Evolutionary conservation across 2,888 invertebrate genomes (phyloP), one percentile per base, ranked within the genome.

Genomic region (Drosophila greeni): DNA sequence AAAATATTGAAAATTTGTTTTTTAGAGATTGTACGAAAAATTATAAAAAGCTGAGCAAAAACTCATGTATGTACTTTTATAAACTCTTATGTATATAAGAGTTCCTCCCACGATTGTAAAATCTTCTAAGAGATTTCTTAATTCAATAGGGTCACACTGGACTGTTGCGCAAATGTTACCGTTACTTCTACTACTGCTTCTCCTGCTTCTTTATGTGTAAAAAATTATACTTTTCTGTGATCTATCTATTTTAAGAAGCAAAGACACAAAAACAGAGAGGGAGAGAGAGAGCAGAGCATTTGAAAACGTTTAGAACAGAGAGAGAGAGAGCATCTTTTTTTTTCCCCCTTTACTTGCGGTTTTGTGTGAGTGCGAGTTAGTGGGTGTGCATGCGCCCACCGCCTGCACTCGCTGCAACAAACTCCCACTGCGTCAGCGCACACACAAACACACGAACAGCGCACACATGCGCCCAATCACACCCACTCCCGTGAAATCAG

Each of bases 381-480:
- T 60, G 59, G 70, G 74, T 73, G 74, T 75, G 76, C 75, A 76
- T 76, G 76, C 76, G 75, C 75, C 58, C 66, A 66, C 56, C 72
- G 58, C 65, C 66, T 73, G 69, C 29, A 66, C 65, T 55, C 61
- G 53, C 23, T 12, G 7, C 33, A 34, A 16, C 40, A 8, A 53
- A 75, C 82, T 82, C 76, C 82, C 73, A 83, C 79, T 75, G 82
- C 75, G 82, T 73, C 81, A 82, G 81, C 81, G 82, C 76, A 42
- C 72, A 74, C 26, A 54, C 36, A 57, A 42, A 39, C 39, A 57
- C 47, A 45, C 51, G 24, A 26, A 20, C 47, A 33, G 16, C 52
- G 42, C 60, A 49, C 23, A 42, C n/a, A 53, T 54, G 45, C 45
- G 45, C 45, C 45, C 45, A 47, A 20, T 47, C 3, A 47, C 65